Evolutionary conservation across 1,140 invertebrate species (phyloP).

Genomic region (Aphelenchoides besseyi): DNA sequence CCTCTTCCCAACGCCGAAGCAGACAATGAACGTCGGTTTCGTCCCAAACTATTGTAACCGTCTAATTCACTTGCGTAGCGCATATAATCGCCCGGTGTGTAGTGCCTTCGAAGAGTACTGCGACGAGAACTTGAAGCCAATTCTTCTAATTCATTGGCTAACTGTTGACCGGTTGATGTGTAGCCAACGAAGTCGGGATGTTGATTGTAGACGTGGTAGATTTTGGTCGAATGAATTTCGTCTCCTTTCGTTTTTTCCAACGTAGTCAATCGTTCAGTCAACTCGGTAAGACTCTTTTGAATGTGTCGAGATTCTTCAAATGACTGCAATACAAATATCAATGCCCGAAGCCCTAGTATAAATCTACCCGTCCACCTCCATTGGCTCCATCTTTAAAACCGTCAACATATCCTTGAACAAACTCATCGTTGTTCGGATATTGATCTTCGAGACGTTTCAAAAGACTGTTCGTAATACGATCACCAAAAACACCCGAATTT

Average conservation of each 20-base stretch:
- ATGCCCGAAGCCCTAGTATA: neutral
- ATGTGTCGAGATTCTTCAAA: constrained; percentile 48
- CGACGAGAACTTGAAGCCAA: constrained; percentile 54
- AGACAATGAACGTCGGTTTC: constrained; percentile 56
- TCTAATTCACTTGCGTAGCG: constrained; percentile 51
- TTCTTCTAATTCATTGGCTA: constrained; percentile 56
- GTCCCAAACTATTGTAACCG: constrained; percentile 56
- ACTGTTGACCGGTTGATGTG: constrained; percentile 47
- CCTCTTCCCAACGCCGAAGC: constrained; percentile 60
- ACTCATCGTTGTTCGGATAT: constrained; percentile 62
- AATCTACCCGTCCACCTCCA: constrained; percentile 42
- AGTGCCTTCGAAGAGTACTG: constrained; percentile 59
- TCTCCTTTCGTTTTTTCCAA: constrained; percentile 60
- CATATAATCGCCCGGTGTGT: constrained; percentile 61
- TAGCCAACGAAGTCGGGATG: constrained; percentile 49
- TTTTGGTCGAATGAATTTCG: constrained; percentile 62
- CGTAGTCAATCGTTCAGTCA: constrained; percentile 58
- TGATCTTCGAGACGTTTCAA: constrained; percentile 59
- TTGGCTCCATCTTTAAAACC: constrained; percentile 60
- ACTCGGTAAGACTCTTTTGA: constrained; percentile 59
- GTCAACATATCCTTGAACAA: constrained; percentile 60
- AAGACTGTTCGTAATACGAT: constrained; percentile 53
- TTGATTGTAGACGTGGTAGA: constrained; percentile 62
- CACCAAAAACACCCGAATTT: constrained; percentile 58
- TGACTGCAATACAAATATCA: neutral